Conservation (phyloP, 2,113 vertebrate genomes). For the Lucifuga dentata region DNA sequence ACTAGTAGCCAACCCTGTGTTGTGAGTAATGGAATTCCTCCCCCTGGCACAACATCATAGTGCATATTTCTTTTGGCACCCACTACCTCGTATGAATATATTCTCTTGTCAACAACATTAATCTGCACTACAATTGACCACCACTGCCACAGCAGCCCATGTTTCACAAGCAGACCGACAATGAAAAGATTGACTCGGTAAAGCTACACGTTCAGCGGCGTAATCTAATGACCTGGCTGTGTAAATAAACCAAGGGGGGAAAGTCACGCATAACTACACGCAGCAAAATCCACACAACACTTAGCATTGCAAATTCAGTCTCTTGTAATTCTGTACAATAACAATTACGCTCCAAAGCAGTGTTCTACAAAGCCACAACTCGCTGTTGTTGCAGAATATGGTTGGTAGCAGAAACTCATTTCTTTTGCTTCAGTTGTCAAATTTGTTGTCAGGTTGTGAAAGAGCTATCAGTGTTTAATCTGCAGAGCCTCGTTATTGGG, state of each 20-base stretch:
- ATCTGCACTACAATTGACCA: slow-evolving; percentile 74
- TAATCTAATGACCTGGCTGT: slow-evolving; percentile 68
- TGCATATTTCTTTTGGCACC: slow-evolving; percentile 57
- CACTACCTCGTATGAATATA: slow-evolving; percentile 67
- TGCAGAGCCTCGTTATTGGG: slow-evolving; percentile 1
- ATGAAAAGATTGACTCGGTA: slow-evolving; percentile 62
- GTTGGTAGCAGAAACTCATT: too few relatives aligned
- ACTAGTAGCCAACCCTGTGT: slow-evolving; percentile 16
- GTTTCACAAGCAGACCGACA: slow-evolving; percentile 66
- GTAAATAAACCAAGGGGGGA: slow-evolving; percentile 56
- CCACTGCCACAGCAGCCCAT: slow-evolving; percentile 49
- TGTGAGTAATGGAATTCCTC: slow-evolving; percentile 62
- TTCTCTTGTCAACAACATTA: slow-evolving; percentile 76
- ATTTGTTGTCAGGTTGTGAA: not conserved
- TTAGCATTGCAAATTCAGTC: slow-evolving; percentile 3
- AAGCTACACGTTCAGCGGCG: slow-evolving; percentile 55
- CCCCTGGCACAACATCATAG: slow-evolving; percentile 59
- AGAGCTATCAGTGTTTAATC: slow-evolving; percentile 14
- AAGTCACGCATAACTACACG: slow-evolving; percentile 18
- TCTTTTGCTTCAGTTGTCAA: not conserved
- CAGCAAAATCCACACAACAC: slow-evolving; percentile 22
- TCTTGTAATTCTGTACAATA: not conserved
- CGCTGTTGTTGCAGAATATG: too few relatives aligned
- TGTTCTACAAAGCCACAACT: too few relatives aligned
- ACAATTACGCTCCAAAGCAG: too few relatives aligned